Base-by-base conservation (phyloP, 2,113 vertebrate genomes). In the Calidris pygmaea region DNA sequence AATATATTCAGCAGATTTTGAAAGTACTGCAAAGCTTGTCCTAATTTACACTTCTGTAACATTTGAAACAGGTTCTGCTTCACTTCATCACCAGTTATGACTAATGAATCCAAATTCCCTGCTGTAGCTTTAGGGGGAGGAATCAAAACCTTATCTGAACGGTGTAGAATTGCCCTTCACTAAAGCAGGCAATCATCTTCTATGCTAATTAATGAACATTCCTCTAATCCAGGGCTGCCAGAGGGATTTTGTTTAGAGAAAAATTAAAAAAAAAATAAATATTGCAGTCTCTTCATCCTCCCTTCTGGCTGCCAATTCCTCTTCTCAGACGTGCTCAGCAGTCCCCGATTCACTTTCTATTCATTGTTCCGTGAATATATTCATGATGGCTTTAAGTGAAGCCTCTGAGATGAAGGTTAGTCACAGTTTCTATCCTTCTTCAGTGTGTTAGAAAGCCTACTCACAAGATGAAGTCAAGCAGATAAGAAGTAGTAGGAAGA, bases 121-220 rank as follows among this genome's bases (percentile, higher is more conserved):
- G 29, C 9, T 27, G 24, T 50, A 93, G 43, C 53, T 90, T 92
- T 73, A 90, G 65, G 55, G 45, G 32, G 37, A 71, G 37, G 63
- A 43, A 59, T 92, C 17, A 93, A 85, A 94, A 85, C 26, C 23
- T 45, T 86, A 35, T 67, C 35, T 70, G 30, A 43, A 60, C 37
- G 34, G 18, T n/a, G 43, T 81, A 71, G 71, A 95, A 95, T 92
- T 84, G 10, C 74, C 62, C 45, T 67, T 32, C 66, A 63, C 43
- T 56, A 53, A 43, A 92, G 41, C 20, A 94, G 41, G 53, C 12
- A 77, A 35, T 62, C 13, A 59, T 85, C 41, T 66, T 85, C 48
- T 82, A 17, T 85, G 43, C 20, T 87, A 96, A 93, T 94, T 97
- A 94, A 95, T 79, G 63, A 93, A 85, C 48, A 83, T 22, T 78